Evolutionary conservation across 2,888 invertebrate species (phyloP), one percentile per base, ranked within the genome.

Genomic region (Brachyopa scutellaris): DNA sequence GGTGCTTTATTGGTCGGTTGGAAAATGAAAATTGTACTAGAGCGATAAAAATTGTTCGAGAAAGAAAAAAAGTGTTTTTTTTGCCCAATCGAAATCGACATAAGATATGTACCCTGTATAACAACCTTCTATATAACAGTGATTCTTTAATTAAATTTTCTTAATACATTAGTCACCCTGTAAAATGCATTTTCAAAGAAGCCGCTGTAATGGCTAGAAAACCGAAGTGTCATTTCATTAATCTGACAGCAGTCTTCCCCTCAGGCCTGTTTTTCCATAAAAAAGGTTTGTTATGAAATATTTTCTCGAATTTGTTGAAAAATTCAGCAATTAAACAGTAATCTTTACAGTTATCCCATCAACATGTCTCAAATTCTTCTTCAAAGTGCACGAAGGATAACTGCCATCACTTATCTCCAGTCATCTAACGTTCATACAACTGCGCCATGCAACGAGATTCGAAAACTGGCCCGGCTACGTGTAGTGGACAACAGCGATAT

Each of bases 401-500:
- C 13, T 4, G 33, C 15, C 13, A 19, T n/a, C 1, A 40, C 19
- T 9, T 33, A 51, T 1, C 13, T 53, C n/a, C 78, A 61, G 17
- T 55, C 66, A 23, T 69, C 51, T 0, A 61, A 40, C 6, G 19
- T 95, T 67, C 94, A 94, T 87, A 93, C 93, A 7, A 92, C 94
- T 0, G 85, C 92, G 3, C 88, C 90, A 64, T 90, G 92, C 84
- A 92, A 91, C 87, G 94, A 96, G 91, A 95, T 97, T 51, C 93
- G 93, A 38, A 93, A 95, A 88, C 87, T 97, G 85, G 93, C 96
- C 1, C 92, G 97, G 53, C 91, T 99, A 11, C 92, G 97, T 86
- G 97, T 99, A 4, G 99, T 99, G 1, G 99, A 99, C 90, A 99
- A 99, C 90, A 98, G 98, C 66, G 95, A 95, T 85, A 94, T 99